Conservation (phyloP, 2,888 invertebrate genomes). For the Pyrgus malvae region DNA sequence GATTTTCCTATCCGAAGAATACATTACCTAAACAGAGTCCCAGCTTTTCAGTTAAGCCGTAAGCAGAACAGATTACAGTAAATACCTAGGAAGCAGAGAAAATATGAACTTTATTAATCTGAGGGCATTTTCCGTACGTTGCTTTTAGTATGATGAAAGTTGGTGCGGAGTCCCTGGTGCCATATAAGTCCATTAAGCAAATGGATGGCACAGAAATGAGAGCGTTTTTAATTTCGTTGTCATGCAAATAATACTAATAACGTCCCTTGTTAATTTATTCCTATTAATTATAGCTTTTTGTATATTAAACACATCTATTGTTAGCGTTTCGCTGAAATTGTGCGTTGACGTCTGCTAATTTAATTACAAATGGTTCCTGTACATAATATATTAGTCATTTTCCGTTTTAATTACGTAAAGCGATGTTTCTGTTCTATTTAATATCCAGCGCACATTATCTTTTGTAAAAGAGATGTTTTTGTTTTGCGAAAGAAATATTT, state of each 20-base stretch:
- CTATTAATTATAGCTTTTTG: constrained; percentile 54
- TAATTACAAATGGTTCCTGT: constrained; percentile 12
- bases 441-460: no score
- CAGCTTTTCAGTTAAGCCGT: constrained; percentile 10
- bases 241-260: constrained; percentile 70
- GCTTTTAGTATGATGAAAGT: constrained; percentile 80
- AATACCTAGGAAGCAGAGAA: constrained; percentile 48
- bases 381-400: not conserved
- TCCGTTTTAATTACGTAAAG: not conserved
- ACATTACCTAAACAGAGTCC: constrained; percentile 9
- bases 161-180: constrained; percentile 69
- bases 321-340: constrained; percentile 7
- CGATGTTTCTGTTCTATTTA: no score
- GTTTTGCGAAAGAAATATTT: not conserved
- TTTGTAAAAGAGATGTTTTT: no score
- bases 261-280: constrained; percentile 53
- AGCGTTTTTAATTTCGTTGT: constrained; percentile 76
- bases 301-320: constrained; percentile 39
- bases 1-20: constrained; percentile 14
- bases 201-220: constrained; percentile 74
- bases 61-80: constrained; percentile 28
- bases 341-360: constrained; percentile 17
- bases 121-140: constrained; percentile 72
- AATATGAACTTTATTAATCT: constrained; percentile 75
- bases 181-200: constrained; percentile 77